Conservation (phyloP, 30 jellyfish, hydroid and myxozoan genomes). For the Nemopilema nomurai region DNA sequence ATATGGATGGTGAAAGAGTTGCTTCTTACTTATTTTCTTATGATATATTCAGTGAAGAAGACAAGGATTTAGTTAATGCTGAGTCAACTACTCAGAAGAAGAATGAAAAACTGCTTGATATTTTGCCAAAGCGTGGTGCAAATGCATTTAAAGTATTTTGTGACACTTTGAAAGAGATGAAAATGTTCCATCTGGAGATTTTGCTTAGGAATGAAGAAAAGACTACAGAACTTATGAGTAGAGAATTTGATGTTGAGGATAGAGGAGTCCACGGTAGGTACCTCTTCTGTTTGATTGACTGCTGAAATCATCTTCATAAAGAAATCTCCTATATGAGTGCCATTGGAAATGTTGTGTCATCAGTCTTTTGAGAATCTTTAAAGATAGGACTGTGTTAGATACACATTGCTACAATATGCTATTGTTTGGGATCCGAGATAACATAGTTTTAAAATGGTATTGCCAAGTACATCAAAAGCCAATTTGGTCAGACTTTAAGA, state of each 20-base stretch:
- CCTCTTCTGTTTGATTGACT: background rate
- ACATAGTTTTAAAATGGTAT: too few relatives aligned
- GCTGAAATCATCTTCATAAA: too few relatives aligned
- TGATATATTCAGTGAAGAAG: slow-evolving; percentile 70
- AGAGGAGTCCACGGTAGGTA: background rate
- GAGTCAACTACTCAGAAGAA: slow-evolving; percentile 60
- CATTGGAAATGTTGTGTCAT: too few relatives aligned
- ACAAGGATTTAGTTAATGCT: slow-evolving; percentile 52
- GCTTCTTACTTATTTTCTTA: slow-evolving; percentile 50
- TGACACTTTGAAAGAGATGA: slow-evolving; percentile 45
- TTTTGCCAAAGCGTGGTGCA: slow-evolving; percentile 75
- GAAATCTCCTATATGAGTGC: too few relatives aligned
- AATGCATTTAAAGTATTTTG: slow-evolving; percentile 76
- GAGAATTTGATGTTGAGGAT: slow-evolving; percentile 31
- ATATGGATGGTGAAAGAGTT: slow-evolving; percentile 73
- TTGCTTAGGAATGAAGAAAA: slow-evolving; percentile 38
- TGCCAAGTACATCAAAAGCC: too few relatives aligned
- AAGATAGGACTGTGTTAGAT: too few relatives aligned
- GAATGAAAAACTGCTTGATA: slow-evolving; percentile 84
- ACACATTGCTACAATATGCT: too few relatives aligned
- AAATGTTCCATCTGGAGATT: slow-evolving; percentile 41
- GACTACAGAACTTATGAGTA: slow-evolving; percentile 4
- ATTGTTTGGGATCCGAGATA: too few relatives aligned
- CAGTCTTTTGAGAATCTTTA: too few relatives aligned
- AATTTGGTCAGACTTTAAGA: too few relatives aligned